Conservation (phyloP, 2,888 invertebrate species). For the Noctua janthe region DNA sequence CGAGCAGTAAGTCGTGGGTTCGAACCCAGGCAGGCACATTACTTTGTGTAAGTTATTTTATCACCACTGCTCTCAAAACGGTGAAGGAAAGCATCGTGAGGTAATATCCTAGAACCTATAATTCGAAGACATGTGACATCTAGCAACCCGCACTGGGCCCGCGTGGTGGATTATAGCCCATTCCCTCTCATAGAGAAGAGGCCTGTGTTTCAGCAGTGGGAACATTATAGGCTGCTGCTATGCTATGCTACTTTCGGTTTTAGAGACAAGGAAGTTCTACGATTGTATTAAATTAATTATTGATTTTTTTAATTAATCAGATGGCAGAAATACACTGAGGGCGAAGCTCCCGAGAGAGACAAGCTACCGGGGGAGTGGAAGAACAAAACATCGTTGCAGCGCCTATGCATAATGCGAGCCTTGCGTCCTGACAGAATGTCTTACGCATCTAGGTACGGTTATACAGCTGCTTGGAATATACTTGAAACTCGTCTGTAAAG, state of each 20-base stretch:
- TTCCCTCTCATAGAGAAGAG: no score
- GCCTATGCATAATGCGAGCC: constrained; percentile 97
- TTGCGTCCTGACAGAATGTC: constrained; percentile 98
- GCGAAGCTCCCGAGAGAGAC: constrained; percentile 97
- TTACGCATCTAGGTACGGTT: constrained; percentile 94
- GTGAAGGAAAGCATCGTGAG: no score
- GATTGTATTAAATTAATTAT: neutral
- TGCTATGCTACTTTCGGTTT: neutral
- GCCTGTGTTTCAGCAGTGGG: no score
- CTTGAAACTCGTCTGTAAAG: neutral
- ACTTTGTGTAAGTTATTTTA: no score
- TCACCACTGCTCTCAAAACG: no score
- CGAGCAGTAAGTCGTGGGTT: no score
- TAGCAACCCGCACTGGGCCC: no score
- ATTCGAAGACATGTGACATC: no score
- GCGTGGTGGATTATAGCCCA: no score
- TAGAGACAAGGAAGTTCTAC: neutral
- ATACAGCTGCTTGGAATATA: neutral
- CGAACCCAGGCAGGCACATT: no score
- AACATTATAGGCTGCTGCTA: no score
- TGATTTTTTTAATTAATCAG: constrained; percentile 79
- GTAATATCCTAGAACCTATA: no score
- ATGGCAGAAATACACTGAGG: constrained; percentile 98
- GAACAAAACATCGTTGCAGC: constrained; percentile 95
- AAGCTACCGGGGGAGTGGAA: constrained; percentile 99